These are phyloP conservation scores for Peromyscus attwateri DNA, from an alignment of 2,797 vertebrate genomes.

Conservation along the genomic window DNA sequence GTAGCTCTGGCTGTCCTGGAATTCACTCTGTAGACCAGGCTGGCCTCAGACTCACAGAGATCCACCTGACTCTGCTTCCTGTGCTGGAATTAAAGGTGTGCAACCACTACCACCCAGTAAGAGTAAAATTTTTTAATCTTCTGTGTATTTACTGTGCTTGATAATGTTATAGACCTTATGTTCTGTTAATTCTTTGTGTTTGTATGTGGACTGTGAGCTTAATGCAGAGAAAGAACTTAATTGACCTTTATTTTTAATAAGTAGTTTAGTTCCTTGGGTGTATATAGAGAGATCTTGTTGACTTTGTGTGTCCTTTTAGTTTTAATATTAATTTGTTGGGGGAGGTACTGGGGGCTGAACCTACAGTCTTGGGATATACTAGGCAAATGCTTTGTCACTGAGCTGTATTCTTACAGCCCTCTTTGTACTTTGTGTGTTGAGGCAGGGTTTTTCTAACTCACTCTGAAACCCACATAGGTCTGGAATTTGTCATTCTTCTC, in stretches of 20 bases:
- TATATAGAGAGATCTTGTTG: background rate
- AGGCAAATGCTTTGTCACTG: background rate
- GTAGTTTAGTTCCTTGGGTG: background rate
- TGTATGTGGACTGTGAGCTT: background rate
- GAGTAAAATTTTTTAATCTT: slow-evolving; percentile 16
- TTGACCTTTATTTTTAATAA: slow-evolving; percentile 45
- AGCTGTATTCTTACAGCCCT: background rate
- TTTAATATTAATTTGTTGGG: background rate
- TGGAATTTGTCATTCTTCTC: background rate
- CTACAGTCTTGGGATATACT: background rate
- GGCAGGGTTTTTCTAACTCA: background rate
- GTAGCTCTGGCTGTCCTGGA: background rate
- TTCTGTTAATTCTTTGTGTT: slow-evolving; percentile 33
- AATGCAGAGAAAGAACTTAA: background rate
- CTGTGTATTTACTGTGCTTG: background rate
- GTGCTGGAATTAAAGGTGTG: background rate
- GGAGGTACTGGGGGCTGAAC: background rate
- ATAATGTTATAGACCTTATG: slow-evolving; percentile 15
- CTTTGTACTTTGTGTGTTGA: background rate
- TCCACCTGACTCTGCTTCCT: background rate
- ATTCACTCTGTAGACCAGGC: background rate
- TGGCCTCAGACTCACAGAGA: background rate
- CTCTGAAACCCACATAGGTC: background rate
- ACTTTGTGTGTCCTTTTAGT: slow-evolving; percentile 10
- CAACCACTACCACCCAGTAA: background rate